Evolutionary conservation across 2,888 invertebrate species (phyloP), one percentile per base, ranked within the genome.

Genomic region (Blastobasis adustella): DNA sequence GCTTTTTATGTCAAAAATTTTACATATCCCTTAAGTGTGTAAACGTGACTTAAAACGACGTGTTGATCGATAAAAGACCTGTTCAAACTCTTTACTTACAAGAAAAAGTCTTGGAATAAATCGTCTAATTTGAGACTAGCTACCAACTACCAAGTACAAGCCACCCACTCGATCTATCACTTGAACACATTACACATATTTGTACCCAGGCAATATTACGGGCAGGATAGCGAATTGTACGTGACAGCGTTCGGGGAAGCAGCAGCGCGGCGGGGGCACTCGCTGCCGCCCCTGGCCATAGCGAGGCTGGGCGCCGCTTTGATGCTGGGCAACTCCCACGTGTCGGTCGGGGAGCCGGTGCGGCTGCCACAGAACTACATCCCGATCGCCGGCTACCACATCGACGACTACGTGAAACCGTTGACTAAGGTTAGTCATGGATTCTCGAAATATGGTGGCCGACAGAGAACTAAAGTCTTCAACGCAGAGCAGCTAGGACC

Each of bases 331-430:
- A 82, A 82, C 52, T 78, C 82, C 0, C 79, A 83, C 37, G 52
- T 68, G 0, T 76, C 76, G 0, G 50, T 66, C 3, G 79, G 80
- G 0, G 58, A 63, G 38, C 54, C 72, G 6, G 57, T 71, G 0
- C 59, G 62, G 4, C 36, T 82, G 1, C 83, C 83, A 0, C 72
- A 71, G 39, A 80, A 65, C 53, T 77, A 74, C 45, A 65, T 66
- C 40, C 58, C 66, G 0, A 69, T 82, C 51, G 72, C 69, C 45
- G 83, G 83, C 9, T 82, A 77, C 52, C 80, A 82, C 52, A 74
- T 83, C 41, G 64, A 71, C 10, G 56, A 65, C 8, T 55, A 70
- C 1, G 53, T 69, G 0, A 59, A 62, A 39, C 74, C 79, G 5
- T 67, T 23, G 23, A 1, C 23, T 23, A 23, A 23, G 23, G 23